phyloP scores from a whole-genome alignment of 2,113 vertebrate species.

The Salvelinus sp. region DNA sequence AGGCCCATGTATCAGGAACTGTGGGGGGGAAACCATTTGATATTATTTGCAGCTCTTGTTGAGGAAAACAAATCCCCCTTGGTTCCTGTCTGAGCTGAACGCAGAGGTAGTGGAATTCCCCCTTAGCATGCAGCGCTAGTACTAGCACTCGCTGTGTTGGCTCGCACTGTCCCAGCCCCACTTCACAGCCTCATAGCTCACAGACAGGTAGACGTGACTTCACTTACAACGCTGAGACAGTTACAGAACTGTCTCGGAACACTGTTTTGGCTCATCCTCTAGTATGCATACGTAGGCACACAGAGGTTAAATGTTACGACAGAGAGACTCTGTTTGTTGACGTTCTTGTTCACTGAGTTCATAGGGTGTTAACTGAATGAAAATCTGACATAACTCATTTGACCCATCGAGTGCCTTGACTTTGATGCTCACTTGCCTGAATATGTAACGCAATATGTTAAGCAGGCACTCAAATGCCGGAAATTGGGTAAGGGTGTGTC shows the following conservation, averaged over 20 bases:
- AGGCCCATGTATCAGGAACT: slow-evolving; percentile 45
- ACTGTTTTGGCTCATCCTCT: slow-evolving; percentile 1
- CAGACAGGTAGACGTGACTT: slow-evolving; percentile 50
- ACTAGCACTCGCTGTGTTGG: slow-evolving; percentile 9
- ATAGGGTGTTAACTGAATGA: background rate
- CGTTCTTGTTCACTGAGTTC: background rate
- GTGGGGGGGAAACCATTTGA: slow-evolving; percentile 26
- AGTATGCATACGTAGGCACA: background rate
- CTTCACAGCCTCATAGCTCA: slow-evolving; percentile 57
- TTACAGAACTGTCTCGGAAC: background rate
- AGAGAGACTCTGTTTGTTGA: background rate
- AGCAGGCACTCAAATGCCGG: background rate
- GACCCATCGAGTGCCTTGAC: background rate
- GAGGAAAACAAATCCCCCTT: slow-evolving; percentile 50
- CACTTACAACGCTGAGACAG: slow-evolving; percentile 46
- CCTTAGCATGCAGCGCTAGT: slow-evolving; percentile 40
- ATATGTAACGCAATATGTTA: background rate
- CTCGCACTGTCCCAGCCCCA: slow-evolving; percentile 38
- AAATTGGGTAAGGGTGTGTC: too few species aligned
- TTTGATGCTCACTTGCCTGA: background rate
- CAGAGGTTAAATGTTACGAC: background rate
- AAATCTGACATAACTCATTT: background rate
- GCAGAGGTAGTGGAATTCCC: slow-evolving; percentile 43
- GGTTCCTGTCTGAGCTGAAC: slow-evolving; percentile 28
- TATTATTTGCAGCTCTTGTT: slow-evolving; percentile 45